Evolutionary conservation across 2,797 vertebrate species (phyloP), one percentile per base, ranked within the genome.

Genomic region (Lagodon rhomboides): DNA sequence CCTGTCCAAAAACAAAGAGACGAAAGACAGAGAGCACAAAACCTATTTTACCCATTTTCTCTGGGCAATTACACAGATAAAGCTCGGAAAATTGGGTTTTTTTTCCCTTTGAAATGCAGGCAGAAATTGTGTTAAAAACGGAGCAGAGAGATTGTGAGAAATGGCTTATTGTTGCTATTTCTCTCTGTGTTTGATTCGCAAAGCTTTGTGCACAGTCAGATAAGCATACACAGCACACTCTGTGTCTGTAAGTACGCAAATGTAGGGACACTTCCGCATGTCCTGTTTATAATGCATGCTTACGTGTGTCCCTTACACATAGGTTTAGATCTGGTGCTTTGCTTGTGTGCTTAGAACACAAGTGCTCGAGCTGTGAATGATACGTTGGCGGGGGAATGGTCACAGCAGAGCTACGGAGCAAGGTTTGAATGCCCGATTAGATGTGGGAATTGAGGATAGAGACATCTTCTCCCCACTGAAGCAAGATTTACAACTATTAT

Each of bases 21-120:
- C 60, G 25, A 75, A 85, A 87, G 76, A 83, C 81, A 46, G 71
- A 87, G 79, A 84, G 73, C 82, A 86, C 79, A 89, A 91, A 92
- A 90, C 67, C 84, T 66, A 84, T 85, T 89, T 79, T 67, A 54
- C 73, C 77, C 61, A 84, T 87, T 90, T 91, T 88, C 84, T 88
- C 84, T 68, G 80, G 66, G 72, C 90, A 93, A 91, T 92, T 90
- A 93, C 88, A 89, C 85, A 89, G 88, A 91, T 87, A 87, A 87
- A 87, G 85, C 77, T 81, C 18, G 41, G 76, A 83, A 80, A 89
- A 86, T 82, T 81, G 55, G 2, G 1, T 79, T 85, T 79, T 74
- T 79, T 68, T 70, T 68, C 30, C 13, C 66, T 86, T 89, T 86
- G 69, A 85, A 92, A 90, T 88, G 61, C 75, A 80, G 71, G 71